Evolutionary conservation across 2,888 invertebrate genomes (phyloP), one percentile per base, ranked within the genome.

Genomic region (Gortyna flavago): DNA sequence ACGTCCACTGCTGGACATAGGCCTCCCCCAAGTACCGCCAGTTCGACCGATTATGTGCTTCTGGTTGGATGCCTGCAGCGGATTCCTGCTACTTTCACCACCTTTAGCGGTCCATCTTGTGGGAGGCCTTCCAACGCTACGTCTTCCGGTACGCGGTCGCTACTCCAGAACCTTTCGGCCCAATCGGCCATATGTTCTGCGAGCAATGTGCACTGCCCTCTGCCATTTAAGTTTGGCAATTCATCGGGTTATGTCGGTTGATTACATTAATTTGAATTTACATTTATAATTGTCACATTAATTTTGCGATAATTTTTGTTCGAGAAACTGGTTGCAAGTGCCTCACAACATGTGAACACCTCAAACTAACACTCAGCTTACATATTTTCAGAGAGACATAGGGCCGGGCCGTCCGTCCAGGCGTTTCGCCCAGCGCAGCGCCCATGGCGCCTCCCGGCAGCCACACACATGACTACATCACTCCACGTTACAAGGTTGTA

Each of bases 331-430:
- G 54, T 21, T 69, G 7, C 59, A 29, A 29, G 16, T 29, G 48
- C 13, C 35, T 51, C 44, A 35, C 8, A 64, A 66, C 29, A 57
- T 68, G 59, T 41, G 1, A 48, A 64, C 18, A 48, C 0, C 9
- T 25, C 13, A 18, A 62, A 78, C 41, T 82, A n/a, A 81, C 66
- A 13, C 0, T 2, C 0, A 5, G 44, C 13, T 62, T 59, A 38
- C 21, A 64, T 82, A 51, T 86, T 88, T 86, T 7, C 91, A 93
- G 93, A 85, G 89, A 91, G 54, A 91, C 91, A 88, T 92, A 93
- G 90, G 87, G 86, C 72, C 73, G 51, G 84, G 80, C 77, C 61
- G 35, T 65, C 54, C 75, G 83, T 57, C 76, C 82, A 59, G 73
- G 77, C 73, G 74, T 32, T 44, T 72, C 38, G 7, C 67, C 66